Evolutionary conservation across 2,113 vertebrate species (phyloP).

Genomic region (Stegastes partitus): DNA sequence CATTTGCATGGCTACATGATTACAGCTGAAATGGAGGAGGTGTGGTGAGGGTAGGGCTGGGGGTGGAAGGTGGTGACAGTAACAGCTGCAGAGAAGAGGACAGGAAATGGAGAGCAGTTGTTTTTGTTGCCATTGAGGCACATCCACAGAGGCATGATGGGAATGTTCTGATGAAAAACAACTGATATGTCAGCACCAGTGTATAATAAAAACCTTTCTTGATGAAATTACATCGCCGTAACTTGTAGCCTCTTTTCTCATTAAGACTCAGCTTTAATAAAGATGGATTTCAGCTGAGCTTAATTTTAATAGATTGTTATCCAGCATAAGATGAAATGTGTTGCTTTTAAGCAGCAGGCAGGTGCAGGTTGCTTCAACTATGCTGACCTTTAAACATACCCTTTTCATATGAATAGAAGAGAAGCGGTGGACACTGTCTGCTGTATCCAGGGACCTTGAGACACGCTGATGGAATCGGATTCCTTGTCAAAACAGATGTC

Average conservation of each 20-base stretch:
- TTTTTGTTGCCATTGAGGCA: slow-evolving; percentile 57
- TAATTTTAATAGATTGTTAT: slow-evolving; percentile 37
- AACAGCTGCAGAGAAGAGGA: slow-evolving; percentile 79
- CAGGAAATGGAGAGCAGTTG: slow-evolving; percentile 72
- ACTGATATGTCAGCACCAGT: background rate
- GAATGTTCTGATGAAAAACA: slow-evolving; percentile 34
- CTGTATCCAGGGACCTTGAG: slow-evolving; percentile 53
- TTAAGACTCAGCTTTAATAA: slow-evolving; percentile 26
- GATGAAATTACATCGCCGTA: slow-evolving; percentile 35
- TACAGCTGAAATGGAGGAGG: slow-evolving; percentile 76
- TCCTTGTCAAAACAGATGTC: slow-evolving; percentile 79
- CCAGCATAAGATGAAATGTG: slow-evolving; percentile 19
- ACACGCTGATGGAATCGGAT: slow-evolving; percentile 73
- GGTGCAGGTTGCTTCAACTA: slow-evolving; percentile 30
- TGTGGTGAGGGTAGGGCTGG: slow-evolving; percentile 57
- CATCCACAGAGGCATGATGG: slow-evolving; percentile 40
- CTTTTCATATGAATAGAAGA: slow-evolving; percentile 51
- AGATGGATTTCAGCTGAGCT: slow-evolving; percentile 5
- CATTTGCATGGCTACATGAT: slow-evolving; percentile 83
- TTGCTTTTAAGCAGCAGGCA: slow-evolving; percentile 36
- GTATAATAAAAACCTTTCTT: slow-evolving; percentile 23
- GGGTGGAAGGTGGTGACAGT: slow-evolving; percentile 61
- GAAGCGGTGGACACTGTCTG: slow-evolving; percentile 52
- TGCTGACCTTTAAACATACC: slow-evolving; percentile 61
- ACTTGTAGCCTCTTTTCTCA: background rate